phyloP scores from a whole-genome alignment of 2,797 vertebrate genomes.

The Psittacula echo region DNA sequence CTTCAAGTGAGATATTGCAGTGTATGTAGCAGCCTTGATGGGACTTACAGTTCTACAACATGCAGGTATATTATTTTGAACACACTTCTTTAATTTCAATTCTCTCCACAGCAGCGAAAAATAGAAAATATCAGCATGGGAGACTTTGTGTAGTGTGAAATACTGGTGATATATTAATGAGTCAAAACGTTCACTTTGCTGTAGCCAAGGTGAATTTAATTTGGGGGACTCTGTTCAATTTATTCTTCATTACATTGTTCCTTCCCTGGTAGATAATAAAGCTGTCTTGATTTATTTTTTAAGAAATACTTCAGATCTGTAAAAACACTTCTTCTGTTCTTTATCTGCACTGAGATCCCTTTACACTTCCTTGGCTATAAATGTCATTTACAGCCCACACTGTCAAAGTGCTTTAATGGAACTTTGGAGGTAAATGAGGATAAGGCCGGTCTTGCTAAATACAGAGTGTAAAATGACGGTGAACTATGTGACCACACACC shows the following conservation, averaged over 20 bases:
- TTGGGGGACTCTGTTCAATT: not conserved
- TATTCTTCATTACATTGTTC: not conserved
- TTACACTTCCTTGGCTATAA: not conserved
- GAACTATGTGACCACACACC: not conserved
- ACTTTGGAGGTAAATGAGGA: not conserved
- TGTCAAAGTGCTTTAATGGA: not conserved
- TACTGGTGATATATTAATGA: not conserved
- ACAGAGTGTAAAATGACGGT: not conserved
- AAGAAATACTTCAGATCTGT: slow-evolving; percentile 31
- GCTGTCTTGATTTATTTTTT: slow-evolving; percentile 38
- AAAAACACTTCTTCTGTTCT: slow-evolving; percentile 19
- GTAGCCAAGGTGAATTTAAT: slow-evolving; percentile 15
- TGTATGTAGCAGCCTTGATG: not conserved
- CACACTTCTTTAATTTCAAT: not conserved
- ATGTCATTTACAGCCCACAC: not conserved
- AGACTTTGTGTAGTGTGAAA: slow-evolving; percentile 19
- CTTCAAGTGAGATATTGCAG: not conserved
- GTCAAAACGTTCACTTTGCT: slow-evolving; percentile 19
- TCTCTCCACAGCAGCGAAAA: slow-evolving; percentile 15
- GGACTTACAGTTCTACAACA: not conserved
- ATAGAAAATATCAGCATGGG: not conserved
- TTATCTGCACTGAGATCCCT: slow-evolving; percentile 17
- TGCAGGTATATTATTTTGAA: not conserved
- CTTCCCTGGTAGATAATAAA: slow-evolving; percentile 10
- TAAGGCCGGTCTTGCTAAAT: not conserved